Evolutionary conservation across 1,140 invertebrate species (phyloP), one percentile per base, ranked within the genome.

Genomic region (Tetramorium simillimum): DNA sequence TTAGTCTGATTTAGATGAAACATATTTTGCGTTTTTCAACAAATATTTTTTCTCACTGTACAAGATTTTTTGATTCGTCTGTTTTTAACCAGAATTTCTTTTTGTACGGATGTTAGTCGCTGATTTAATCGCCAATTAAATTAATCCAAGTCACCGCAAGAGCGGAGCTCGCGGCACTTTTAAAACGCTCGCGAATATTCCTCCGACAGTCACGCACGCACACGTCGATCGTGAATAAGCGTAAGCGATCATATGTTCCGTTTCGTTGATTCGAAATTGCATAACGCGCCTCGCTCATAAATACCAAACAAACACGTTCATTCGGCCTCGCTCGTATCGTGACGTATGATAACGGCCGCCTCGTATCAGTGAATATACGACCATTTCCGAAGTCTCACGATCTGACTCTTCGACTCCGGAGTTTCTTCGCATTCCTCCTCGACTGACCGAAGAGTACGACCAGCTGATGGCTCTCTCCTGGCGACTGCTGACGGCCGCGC

Each of bases 391-490:
- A 46, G 10, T 67, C 28, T 6, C 62, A 12, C 65, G 65, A 69
- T 24, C 65, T 10, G 12, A n/a, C 2, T n/a, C 10, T 49, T 0
- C 3, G 10, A 51, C 14, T 43, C 12, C 40, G 40, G 21, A 16
- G n/a, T 43, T 24, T 10, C 18, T 40, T 0, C 2, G 12, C 40
- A 40, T 14, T 80, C 9, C 21, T 37, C 7, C 7, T 67, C 43
- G 43, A 37, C 4, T 6, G 33, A 65, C 18, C 18, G 9, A n/a
- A 9, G 43, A 21, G 33, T 33, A 51, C 37, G 40, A 67, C 16
- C 46, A 43, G 12, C 12, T 49, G 10, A 90, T 90, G 89, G 72
- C 88, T 46, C 16, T 87, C 3, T 40, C 73, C 5, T 73, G 85
- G 72, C 51, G 67, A 0, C 14, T 89, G 40, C 9, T 73, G n/a